Evolutionary conservation across 92 coral and sea anemone genomes (phyloP), one percentile per base, ranked within the genome.

Genomic region (Zoanthus solanderi): DNA sequence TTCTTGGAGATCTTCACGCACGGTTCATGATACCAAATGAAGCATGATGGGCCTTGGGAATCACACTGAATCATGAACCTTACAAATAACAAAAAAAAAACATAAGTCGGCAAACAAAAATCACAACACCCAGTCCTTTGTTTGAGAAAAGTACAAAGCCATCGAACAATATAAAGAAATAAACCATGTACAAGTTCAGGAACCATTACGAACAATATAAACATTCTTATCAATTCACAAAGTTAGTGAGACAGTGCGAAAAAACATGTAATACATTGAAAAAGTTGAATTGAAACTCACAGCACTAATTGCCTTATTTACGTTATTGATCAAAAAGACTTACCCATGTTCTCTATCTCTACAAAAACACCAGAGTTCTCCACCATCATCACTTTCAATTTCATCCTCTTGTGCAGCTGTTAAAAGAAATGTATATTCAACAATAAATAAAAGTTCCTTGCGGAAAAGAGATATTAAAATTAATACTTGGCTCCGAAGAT

Each of bases 321-420:
- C 86, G 53, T 81, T 56, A 56, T 81, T 81, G 71, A 85, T 85
- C 81, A 85, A 85, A 85, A 71, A 74, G 81, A 87, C 89, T 56
- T 87, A 87, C 89, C 89, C 89, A 87, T 87, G 89, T 77, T 87
- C 85, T 68, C 71, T 87, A 56, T 87, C 89, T 87, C 89, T 87
- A 87, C 89, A 87, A 87, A 60, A 87, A 76, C 89, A 87, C 89
- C 84, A 87, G 84, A 87, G 84, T 74, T 87, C 84, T 56, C 89
- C 84, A 87, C 84, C 76, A 77, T 34, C 83, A 75, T 57, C 68
- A 87, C 83, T 78, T 78, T 78, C 83, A 78, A 78, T 78, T 53
- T 87, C 89, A 77, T 87, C 84, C 71, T 57, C 84, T 87, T 77
- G 74, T 77, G 89, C 85, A 87, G 71, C 89, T 87, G 83, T 77